A percentile compares a stretch with the other conserved stretches of the same genome.
phyloP scores from a whole-genome alignment of 2,888 invertebrate species.

The Caenorhabditis sp. region DNA sequence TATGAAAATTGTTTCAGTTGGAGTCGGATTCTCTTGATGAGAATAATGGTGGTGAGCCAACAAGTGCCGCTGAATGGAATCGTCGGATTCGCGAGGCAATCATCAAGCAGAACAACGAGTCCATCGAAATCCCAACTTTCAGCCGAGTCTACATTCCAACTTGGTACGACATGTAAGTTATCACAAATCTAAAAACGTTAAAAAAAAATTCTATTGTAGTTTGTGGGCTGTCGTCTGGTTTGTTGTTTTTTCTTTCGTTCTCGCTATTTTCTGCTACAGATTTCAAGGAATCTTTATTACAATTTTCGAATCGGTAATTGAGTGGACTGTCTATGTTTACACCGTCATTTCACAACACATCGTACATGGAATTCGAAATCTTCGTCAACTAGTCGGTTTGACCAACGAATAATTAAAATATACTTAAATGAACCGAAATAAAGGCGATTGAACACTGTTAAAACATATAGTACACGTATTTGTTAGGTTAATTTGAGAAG shows the following conservation, averaged over 20 bases:
- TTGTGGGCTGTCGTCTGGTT: constrained; percentile 1
- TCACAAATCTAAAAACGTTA: neutral
- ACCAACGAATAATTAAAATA: neutral
- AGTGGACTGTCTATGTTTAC: neutral
- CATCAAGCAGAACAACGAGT: neutral
- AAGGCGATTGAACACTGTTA: neutral
- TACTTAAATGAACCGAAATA: neutral
- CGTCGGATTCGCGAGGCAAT: neutral
- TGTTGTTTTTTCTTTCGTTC: neutral
- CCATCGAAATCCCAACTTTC: neutral
- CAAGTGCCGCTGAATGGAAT: neutral
- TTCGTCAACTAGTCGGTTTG: neutral
- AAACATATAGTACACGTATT: neutral
- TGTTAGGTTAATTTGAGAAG: neutral
- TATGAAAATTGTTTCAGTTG: neutral
- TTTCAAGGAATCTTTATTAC: neutral
- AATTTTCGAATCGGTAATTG: neutral
- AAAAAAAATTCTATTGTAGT: neutral
- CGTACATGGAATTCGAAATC: neutral
- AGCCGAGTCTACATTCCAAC: neutral
- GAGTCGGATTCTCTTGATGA: neutral
- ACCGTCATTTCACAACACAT: neutral
- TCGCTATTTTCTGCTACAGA: neutral
- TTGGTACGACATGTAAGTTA: neutral
- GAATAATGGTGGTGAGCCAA: neutral